Base-by-base conservation (phyloP, 2,888 invertebrate genomes). In the Cerceris ruficornis region DNA sequence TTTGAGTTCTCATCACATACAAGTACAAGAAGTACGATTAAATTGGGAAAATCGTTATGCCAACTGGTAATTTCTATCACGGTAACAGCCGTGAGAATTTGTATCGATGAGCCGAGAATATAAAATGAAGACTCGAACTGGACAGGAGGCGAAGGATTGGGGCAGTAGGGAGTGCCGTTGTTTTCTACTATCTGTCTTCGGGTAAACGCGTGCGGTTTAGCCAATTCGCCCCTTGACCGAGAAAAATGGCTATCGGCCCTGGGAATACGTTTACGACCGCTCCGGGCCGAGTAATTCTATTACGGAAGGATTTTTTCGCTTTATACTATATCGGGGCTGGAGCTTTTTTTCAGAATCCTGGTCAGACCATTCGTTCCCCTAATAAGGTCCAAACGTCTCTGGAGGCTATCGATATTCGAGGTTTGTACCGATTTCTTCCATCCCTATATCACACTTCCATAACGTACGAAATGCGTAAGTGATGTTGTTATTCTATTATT, bases 241-340 rank as follows among this genome's bases (percentile, higher is more conserved):
- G 92, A 92, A 91, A 92, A 92, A 92, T 92, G 90, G 89, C 91
- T 89, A 92, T 92, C 91, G 91, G 91, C 85, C 88, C 82, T 88
- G 92, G 92, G 92, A 92, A 92, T 92, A 92, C 91, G 88, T 91
- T 92, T 92, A 92, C 92, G 92, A 91, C 89, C 90, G 91, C 88
- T 90, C 88, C 87, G 92, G 85, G 91, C 86, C 89, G 86, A 88
- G 90, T 92, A 92, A 92, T 92, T 92, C 92, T 90, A 92, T 92
- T 92, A 92, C 88, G 82, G 87, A 87, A 88, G 89, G 90, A 91
- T 91, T 91, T 91, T 90, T 90, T 90, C 88, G 85, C 88, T 90
- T 91, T 88, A 88, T 89, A 87, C 85, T 86, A 88, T 90, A 91
- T 90, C 87, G 89, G 84, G 81, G 77, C 70, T 72, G 70, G 76